Evolutionary conservation across 2,888 invertebrate genomes (phyloP).

Genomic region (Sisyra terminalis): DNA sequence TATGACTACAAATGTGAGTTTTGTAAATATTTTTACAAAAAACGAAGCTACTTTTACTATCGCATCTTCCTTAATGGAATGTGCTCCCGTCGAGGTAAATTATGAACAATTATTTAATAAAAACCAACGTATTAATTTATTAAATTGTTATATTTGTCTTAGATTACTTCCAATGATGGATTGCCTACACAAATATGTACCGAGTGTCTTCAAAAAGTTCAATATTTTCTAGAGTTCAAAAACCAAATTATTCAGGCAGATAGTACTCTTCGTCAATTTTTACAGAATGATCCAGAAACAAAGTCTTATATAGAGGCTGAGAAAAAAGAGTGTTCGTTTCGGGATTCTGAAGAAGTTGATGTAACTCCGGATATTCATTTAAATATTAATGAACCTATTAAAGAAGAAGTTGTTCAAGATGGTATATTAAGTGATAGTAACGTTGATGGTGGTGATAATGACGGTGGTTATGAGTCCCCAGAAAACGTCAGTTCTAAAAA

Average conservation of each 20-base stretch:
- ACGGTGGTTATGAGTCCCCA: too few relatives aligned
- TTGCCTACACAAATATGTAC: constrained; percentile 2
- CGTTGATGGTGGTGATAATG: background rate
- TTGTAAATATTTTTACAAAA: constrained; percentile 4
- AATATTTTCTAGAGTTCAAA: constrained; percentile 1
- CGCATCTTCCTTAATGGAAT: constrained; percentile 4
- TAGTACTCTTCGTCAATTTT: background rate
- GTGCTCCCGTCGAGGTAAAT: constrained; percentile 4
- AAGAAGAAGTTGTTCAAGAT: constrained; percentile 1
- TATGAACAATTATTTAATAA: background rate
- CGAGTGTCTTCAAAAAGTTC: constrained; percentile 2
- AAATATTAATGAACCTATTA: background rate
- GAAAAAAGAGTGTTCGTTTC: background rate
- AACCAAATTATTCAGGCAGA: constrained; percentile 3
- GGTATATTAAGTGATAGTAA: constrained; percentile 1
- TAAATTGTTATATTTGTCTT: background rate
- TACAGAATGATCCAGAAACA: constrained; percentile 1
- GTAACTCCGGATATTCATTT: constrained; percentile 4
- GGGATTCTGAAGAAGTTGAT: background rate
- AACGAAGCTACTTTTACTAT: background rate
- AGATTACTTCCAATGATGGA: constrained; percentile 1
- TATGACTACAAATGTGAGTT: constrained; percentile 2
- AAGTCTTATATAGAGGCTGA: background rate
- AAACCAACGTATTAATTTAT: background rate
- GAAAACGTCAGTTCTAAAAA: background rate